Evolutionary conservation across 2,113 vertebrate species (phyloP).

Genomic region (Natator depressus): DNA sequence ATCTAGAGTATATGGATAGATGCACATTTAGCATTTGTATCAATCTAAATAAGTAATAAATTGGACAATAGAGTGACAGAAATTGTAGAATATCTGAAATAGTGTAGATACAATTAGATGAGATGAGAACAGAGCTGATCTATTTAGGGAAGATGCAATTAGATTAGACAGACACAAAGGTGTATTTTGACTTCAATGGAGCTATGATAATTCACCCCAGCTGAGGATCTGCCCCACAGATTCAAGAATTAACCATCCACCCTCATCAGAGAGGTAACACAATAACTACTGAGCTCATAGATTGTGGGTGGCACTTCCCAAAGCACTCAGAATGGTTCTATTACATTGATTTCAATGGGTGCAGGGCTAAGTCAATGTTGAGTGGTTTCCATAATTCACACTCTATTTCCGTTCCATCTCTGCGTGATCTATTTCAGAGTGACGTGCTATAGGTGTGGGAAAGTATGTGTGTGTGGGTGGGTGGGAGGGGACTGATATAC

Average conservation of each 20-base stretch:
- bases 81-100: neutral
- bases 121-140: conserved; percentile 9
- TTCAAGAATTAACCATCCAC: neutral
- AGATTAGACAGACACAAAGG: neutral
- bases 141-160: neutral
- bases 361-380: neutral
- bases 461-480: neutral
- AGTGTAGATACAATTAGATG: neutral
- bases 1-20: neutral
- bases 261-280: neutral
- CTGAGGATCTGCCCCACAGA: neutral
- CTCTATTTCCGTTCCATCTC: neutral
- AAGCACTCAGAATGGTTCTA: rapidly evolving
- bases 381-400: neutral
- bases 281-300: neutral
- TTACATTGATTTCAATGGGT: neutral
- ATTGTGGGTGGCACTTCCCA: neutral
- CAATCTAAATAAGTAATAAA: conserved; percentile 13
- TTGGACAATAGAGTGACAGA: neutral
- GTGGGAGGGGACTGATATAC: neutral
- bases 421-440: neutral
- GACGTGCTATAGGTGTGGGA: neutral
- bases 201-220: neutral
- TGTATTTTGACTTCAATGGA: neutral
- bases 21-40: neutral